Evolutionary conservation across 2,888 invertebrate species (phyloP).

Genomic region (Drosophila affinis): DNA sequence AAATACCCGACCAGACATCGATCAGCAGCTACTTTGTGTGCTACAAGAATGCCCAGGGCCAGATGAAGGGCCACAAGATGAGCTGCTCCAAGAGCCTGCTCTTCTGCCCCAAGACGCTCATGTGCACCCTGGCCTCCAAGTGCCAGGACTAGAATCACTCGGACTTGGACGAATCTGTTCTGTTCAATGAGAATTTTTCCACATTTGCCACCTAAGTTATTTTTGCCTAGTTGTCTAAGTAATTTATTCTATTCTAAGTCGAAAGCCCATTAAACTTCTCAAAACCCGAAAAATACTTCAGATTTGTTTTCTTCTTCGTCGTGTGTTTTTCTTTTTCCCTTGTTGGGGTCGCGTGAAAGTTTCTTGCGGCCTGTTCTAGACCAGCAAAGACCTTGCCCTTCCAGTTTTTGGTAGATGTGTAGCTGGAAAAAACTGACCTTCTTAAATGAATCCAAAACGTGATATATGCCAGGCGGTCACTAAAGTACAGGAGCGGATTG

Average conservation of each 20-base stretch:
- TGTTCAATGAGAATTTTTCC: conserved; percentile 36
- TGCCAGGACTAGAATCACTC: conserved; percentile 73
- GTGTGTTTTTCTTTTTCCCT: conserved; percentile 20
- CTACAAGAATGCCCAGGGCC: conserved; percentile 81
- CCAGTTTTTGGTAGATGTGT: conserved; percentile 51
- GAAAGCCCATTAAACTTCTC: conserved; percentile 33
- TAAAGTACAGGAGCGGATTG: conserved; percentile 28
- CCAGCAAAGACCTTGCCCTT: conserved; percentile 60
- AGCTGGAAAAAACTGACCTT: conserved; percentile 58
- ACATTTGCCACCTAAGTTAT: conserved; percentile 46
- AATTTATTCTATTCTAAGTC: conserved; percentile 68
- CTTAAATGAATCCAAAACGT: conserved; percentile 30
- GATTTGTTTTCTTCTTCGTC: not conserved
- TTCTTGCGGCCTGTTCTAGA: conserved; percentile 31
- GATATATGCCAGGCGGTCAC: conserved; percentile 49
- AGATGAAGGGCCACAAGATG: conserved; percentile 84
- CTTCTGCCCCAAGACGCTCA: conserved; percentile 84
- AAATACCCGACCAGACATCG: conserved; percentile 84
- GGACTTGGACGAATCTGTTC: conserved; percentile 7
- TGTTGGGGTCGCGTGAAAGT: conserved; percentile 22
- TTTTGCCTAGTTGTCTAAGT: conserved; percentile 48
- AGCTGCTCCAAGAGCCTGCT: conserved; percentile 84
- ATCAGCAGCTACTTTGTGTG: conserved; percentile 84
- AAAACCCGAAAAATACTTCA: conserved; percentile 6
- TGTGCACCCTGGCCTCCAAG: conserved; percentile 83